Evolutionary conservation across 2,888 invertebrate genomes (phyloP).

Genomic region (Cryptocheilus praepositus): DNA sequence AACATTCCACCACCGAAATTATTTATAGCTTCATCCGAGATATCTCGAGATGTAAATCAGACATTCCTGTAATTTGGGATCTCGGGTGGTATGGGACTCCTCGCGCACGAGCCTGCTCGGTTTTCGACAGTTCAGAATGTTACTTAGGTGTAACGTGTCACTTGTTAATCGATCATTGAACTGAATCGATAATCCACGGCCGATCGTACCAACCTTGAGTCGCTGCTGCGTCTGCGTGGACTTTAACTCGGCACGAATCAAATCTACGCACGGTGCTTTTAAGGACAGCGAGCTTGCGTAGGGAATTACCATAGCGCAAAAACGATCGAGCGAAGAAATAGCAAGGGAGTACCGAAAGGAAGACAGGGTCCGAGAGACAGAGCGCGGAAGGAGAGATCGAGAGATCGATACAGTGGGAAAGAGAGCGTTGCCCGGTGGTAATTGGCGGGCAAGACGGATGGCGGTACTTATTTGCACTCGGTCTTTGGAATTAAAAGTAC

Average conservation of each 20-base stretch:
- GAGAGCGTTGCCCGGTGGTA: conserved; percentile 57
- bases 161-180: conserved; percentile 23
- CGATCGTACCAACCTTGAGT: conserved; percentile 2
- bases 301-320: no score
- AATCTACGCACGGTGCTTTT: no score
- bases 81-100: conserved; percentile 40
- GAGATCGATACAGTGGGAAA: conserved; percentile 17
- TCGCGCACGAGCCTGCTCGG: conserved; percentile 28
- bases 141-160: conserved; percentile 46
- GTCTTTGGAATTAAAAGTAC: conserved; percentile 71
- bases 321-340: conserved; percentile 1
- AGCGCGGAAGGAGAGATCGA: conserved; percentile 9
- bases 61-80: conserved; percentile 68
- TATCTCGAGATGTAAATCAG: conserved; percentile 68
- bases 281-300: no score
- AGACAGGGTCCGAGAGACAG: no score
- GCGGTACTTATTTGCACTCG: conserved; percentile 72
- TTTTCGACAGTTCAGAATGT: conserved; percentile 40
- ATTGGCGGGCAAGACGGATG: conserved; percentile 73
- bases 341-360: background rate
- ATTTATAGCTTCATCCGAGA: conserved; percentile 72
- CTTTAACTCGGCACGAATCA: background rate
- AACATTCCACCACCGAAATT: conserved; percentile 70
- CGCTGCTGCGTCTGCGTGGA: no score
- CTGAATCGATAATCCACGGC: conserved; percentile 1